A percentile compares a stretch with the other conserved stretches of the same genome.
These are phyloP conservation scores for Microtus oregoni DNA, from an alignment of 2,113 vertebrate species.

Conservation along the genomic window DNA sequence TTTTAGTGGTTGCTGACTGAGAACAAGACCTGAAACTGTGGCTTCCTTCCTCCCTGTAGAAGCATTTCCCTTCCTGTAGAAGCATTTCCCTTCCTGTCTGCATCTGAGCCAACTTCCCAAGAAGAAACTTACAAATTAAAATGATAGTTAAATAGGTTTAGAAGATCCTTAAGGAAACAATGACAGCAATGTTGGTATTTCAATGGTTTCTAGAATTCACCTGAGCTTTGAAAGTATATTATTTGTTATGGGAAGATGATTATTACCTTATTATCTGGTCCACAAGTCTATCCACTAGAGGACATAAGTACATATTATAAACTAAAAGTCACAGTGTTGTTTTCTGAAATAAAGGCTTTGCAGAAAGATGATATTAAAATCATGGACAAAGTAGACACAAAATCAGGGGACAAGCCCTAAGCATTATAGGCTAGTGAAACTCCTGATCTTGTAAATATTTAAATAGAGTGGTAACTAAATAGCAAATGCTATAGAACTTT, in stretches of 20 bases:
- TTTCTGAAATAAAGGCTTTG: neutral
- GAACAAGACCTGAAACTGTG: neutral
- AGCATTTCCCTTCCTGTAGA: neutral
- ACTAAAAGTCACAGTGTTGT: neutral
- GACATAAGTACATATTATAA: conserved; percentile 4
- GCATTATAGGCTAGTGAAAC: neutral
- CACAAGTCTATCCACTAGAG: conserved; percentile 10
- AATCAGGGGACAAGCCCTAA: neutral
- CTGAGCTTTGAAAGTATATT: neutral
- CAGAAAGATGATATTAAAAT: neutral
- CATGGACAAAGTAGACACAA: neutral
- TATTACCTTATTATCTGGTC: neutral
- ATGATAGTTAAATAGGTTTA: neutral
- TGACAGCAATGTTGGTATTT: neutral
- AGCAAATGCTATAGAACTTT: neutral
- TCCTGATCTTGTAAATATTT: neutral
- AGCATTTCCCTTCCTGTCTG: neutral
- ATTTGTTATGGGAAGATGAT: neutral
- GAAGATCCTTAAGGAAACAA: neutral
- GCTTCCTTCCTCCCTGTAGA: neutral
- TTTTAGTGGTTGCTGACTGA: neutral
- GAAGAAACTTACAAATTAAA: conserved; percentile 4
- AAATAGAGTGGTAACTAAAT: neutral
- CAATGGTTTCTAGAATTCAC: neutral
- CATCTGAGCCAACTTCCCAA: neutral